phyloP scores from a whole-genome alignment of 2,888 invertebrate species.

The Aphidoletes aphidimyza region DNA sequence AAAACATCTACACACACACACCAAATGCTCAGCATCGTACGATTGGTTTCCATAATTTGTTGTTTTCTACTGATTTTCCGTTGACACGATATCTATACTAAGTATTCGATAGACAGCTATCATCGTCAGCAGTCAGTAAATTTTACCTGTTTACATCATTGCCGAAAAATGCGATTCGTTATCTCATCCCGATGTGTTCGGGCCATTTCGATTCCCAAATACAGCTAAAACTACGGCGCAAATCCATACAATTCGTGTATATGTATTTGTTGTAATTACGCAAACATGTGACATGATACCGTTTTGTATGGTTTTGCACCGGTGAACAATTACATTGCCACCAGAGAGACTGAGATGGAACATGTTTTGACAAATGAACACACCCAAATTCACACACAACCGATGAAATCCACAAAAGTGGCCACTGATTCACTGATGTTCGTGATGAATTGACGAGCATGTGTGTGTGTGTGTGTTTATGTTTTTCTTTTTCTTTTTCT shows the following conservation, averaged over 20 bases:
- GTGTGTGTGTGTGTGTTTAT: no score
- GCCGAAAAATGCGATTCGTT: slow-evolving; percentile 5
- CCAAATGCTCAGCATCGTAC: not conserved
- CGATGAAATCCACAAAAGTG: no score
- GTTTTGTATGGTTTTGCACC: no score
- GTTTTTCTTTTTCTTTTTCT: not conserved
- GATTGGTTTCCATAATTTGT: slow-evolving; percentile 42
- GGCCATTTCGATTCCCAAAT: not conserved
- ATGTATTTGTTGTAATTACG: not conserved
- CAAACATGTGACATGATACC: no score
- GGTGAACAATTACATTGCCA: no score
- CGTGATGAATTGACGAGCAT: no score
- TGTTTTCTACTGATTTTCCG: not conserved
- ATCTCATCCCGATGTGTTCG: not conserved
- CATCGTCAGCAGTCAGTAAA: not conserved
- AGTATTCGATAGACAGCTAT: not conserved
- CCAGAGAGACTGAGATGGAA: no score
- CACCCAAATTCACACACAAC: no score
- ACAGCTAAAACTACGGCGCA: not conserved
- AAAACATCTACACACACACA: no score
- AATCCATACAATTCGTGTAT: not conserved
- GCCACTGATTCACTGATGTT: no score
- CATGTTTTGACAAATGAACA: no score
- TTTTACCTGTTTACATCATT: slow-evolving; percentile 42
- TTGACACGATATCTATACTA: not conserved